Evolutionary conservation across 2,888 invertebrate genomes (phyloP).

Genomic region (Himalopsyche anomala): DNA sequence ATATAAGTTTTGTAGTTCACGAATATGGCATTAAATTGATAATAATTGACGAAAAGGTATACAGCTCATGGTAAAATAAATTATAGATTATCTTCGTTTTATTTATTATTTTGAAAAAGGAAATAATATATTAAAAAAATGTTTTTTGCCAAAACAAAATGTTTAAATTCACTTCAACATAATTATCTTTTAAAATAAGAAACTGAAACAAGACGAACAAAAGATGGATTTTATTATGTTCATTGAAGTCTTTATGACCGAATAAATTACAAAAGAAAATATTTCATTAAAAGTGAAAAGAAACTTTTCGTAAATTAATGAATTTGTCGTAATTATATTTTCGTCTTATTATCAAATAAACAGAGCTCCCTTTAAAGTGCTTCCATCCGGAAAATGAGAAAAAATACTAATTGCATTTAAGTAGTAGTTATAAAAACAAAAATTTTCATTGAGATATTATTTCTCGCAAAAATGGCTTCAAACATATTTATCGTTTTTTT

Average conservation of each 20-base stretch:
- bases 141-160: too few relatives aligned
- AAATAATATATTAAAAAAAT: too few relatives aligned
- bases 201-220: neutral
- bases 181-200: neutral
- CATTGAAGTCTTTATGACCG: constrained; percentile 4
- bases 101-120: too few relatives aligned
- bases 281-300: constrained; percentile 29
- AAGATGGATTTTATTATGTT: constrained; percentile 2
- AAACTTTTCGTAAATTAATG: constrained; percentile 13
- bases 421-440: neutral
- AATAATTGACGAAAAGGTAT: too few relatives aligned
- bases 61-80: too few relatives aligned
- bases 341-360: constrained; percentile 10
- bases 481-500: too few relatives aligned
- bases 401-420: neutral
- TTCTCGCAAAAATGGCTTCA: neutral
- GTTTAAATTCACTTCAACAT: too few relatives aligned
- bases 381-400: constrained; percentile 15
- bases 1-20: too few relatives aligned
- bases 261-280: constrained; percentile 29
- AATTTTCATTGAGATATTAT: neutral
- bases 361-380: neutral
- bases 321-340: constrained; percentile 1
- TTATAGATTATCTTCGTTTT: too few relatives aligned
- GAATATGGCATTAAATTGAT: too few relatives aligned